Evolutionary conservation across 2,797 vertebrate species (phyloP), one percentile per base, ranked within the genome.

Genomic region (Spea hammondii): DNA sequence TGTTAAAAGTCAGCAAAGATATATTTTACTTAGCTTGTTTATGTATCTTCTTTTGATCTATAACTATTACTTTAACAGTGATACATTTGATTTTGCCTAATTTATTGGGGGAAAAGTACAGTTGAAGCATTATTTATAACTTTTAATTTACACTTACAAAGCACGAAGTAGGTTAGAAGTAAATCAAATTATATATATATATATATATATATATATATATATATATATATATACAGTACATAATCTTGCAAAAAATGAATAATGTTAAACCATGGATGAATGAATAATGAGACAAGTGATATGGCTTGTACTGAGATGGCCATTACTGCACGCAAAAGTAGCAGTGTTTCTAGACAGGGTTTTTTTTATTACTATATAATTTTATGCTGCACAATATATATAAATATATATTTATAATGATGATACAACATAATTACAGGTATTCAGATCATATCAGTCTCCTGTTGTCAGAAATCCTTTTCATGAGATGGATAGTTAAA

Each of bases 271-370:
- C 69, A 78, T 65, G 60, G 76, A 65, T 71, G 59, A 59, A 47
- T 78, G 48, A 10, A 53, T 78, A 78, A 78, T 53, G 50, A 12
- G 69, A 62, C 68, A 77, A 48, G 70, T 78, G 46, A 71, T 70
- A 71, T 65, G 32, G 57, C 59, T 54, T 48, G 60, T 72, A 8
- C 59, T 76, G 71, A 65, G 76, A 49, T 44, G 71, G 57, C 32
- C 66, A 44, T 65, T 72, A 72, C 65, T 65, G 71, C 49, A 65
- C 64, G 51, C 13, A 14, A 60, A 60, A 72, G 53, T 62, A 53
- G 51, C 51, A 78, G 53, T 72, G 51, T 72, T 72, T 78, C 14
- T 53, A 9, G 48, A 14, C 71, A 70, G 54, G 51, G 6, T 78
- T 57, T 71, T 67, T 14, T 72, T 78, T 65, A 32, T 32, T 32